Evolutionary conservation across 2,113 vertebrate species (phyloP), one percentile per base, ranked within the genome.

Genomic region (Clinocottus analis): DNA sequence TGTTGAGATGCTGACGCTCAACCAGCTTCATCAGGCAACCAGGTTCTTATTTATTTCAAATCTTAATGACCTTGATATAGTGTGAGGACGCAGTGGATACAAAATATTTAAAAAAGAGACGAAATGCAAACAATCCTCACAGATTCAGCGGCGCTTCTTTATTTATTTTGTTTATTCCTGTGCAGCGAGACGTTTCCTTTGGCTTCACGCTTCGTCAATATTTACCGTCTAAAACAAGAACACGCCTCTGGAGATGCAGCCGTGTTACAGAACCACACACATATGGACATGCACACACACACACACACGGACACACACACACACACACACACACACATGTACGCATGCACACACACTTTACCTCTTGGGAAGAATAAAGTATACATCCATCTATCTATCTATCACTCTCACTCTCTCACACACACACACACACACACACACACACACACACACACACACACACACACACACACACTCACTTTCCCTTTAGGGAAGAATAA

Each of bases 171-270:
- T 87, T 90, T 91, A 91, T 91, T 93, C 91, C 81, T 75, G 92
- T 89, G 77, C 89, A 74, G 80, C 19, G 80, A 87, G 88, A 89
- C 87, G 88, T 93, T 92, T 91, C 80, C 72, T 64, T 92, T 94
- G 91, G 91, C 92, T 12, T 5, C 37, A 16, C n/a, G 78, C 75
- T 93, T 83, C 84, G 86, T 94, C 90, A 94, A 94, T 94, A 94
- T 94, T 94, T 94, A 89, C 90, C 74, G 72, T 90, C 93, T 93
- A 92, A 93, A 93, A 93, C 87, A 88, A 90, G 93, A 90, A 85
- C 85, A 87, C 71, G 91, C 79, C 76, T 90, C 88, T 83, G 45
- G 82, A 90, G 83, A 58, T 78, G 75, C 80, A 79, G 87, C 35
- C 83, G 85, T 94, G 93, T 94, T 92, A 91, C 91, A 91, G 90